Conservation (phyloP, 1,140 invertebrate species). For the Condylostylus longicornis region DNA sequence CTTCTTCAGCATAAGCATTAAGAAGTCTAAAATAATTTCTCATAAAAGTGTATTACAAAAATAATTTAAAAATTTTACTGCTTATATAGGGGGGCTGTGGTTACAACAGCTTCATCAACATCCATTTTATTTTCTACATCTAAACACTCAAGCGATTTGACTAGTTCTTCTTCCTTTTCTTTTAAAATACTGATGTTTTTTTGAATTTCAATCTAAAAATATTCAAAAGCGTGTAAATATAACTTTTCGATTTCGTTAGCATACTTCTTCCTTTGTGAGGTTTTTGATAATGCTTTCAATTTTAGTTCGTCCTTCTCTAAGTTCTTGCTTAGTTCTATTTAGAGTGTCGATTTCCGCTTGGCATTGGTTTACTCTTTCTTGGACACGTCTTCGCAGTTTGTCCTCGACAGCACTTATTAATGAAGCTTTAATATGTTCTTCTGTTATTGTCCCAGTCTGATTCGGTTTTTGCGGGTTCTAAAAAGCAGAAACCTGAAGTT, state of each 20-base stretch:
- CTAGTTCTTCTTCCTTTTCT: conserved; percentile 76
- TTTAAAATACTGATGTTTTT: conserved; percentile 68
- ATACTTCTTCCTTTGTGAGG: conserved; percentile 67
- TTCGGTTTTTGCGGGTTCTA: conserved; percentile 18
- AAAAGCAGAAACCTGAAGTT: background rate
- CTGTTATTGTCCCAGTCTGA: conserved; percentile 68
- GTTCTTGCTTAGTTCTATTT: conserved; percentile 72
- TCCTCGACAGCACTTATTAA: conserved; percentile 89
- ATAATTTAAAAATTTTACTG: conserved; percentile 45
- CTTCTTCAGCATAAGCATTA: conserved; percentile 93
- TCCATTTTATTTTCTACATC: conserved; percentile 67
- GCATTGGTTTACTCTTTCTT: conserved; percentile 77
- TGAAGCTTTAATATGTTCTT: conserved; percentile 88
- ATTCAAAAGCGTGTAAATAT: background rate
- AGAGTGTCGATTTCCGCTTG: conserved; percentile 85
- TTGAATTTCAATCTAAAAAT: conserved; percentile 51
- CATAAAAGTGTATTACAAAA: background rate
- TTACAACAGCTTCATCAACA: conserved; percentile 92
- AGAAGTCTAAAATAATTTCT: conserved; percentile 50
- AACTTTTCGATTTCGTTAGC: background rate
- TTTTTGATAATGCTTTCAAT: conserved; percentile 68
- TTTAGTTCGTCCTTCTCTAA: conserved; percentile 70
- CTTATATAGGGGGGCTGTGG: conserved; percentile 90
- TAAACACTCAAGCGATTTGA: conserved; percentile 62
- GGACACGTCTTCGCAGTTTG: conserved; percentile 68